Evolutionary conservation across 1,140 invertebrate species (phyloP).

Genomic region (Pseudachorutes palmiensis): DNA sequence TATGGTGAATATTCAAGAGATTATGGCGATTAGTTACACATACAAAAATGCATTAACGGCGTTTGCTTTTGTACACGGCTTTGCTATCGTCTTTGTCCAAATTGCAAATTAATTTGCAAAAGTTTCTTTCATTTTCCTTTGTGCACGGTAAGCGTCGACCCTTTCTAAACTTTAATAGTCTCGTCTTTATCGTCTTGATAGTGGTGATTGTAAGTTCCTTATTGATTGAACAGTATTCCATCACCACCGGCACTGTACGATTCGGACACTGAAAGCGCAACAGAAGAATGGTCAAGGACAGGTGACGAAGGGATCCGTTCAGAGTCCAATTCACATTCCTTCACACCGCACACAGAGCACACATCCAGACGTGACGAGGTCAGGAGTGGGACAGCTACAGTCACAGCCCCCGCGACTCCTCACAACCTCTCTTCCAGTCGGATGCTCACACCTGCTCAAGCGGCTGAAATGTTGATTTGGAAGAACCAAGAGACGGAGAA

Average conservation of each 20-base stretch:
- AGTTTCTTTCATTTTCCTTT: not conserved
- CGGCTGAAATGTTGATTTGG: conserved; percentile 11
- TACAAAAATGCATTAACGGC: too few species aligned
- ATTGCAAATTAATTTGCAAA: too few species aligned
- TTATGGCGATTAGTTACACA: not conserved
- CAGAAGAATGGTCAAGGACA: conserved; percentile 11
- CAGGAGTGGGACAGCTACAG: not conserved
- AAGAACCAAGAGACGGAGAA: not conserved
- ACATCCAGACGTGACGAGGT: not conserved
- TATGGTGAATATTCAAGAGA: too few species aligned
- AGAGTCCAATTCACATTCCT: not conserved
- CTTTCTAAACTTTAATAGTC: not conserved
- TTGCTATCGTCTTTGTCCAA: too few species aligned
- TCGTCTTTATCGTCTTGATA: too few species aligned
- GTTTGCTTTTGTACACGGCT: not conserved
- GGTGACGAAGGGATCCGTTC: not conserved
- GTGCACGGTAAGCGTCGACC: too few species aligned
- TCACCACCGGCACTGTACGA: conserved; percentile 2
- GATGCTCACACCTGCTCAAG: conserved; percentile 9
- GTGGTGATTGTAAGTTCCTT: conserved; percentile 9
- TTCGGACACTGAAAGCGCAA: conserved; percentile 18
- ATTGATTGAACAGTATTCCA: not conserved
- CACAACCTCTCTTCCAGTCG: too few species aligned
- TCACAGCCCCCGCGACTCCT: too few species aligned
- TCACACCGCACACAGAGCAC: not conserved